Conservation (phyloP, 2,888 invertebrate genomes). For the Fragum whitleyi region DNA sequence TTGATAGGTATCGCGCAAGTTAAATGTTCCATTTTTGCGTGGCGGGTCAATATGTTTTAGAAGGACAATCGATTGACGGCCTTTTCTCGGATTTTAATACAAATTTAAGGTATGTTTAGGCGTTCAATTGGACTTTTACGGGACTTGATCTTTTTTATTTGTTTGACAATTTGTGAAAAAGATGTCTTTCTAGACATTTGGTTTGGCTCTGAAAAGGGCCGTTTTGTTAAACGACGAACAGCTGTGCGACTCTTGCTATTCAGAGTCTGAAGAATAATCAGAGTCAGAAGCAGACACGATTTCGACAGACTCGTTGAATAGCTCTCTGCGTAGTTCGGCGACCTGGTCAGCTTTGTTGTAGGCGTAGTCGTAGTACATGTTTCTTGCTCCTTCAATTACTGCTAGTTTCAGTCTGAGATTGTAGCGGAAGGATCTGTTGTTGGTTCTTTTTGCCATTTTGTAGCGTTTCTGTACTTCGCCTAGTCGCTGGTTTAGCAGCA, state of each 20-base stretch:
- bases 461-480: slow-evolving; percentile 71
- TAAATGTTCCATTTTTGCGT: too few relatives aligned
- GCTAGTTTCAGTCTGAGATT: slow-evolving; percentile 8
- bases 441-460: slow-evolving; percentile 48
- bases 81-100: too few relatives aligned
- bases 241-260: neutral
- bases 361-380: slow-evolving; percentile 16
- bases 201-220: neutral
- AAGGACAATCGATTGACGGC: too few relatives aligned
- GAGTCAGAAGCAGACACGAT: slow-evolving; percentile 46
- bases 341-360: slow-evolving; percentile 73
- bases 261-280: slow-evolving; percentile 18
- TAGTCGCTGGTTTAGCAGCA: slow-evolving; percentile 71
- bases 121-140: too few relatives aligned
- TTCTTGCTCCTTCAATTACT: slow-evolving; percentile 4
- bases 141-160: neutral
- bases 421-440: slow-evolving; percentile 16
- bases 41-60: too few relatives aligned
- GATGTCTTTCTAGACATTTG: neutral
- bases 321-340: slow-evolving; percentile 62
- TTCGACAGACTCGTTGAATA: slow-evolving; percentile 60
- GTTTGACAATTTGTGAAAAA: slow-evolving; percentile 12
- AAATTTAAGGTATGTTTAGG: too few relatives aligned
- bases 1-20: too few relatives aligned
- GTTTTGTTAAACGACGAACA: slow-evolving; percentile 7